Conservation (phyloP, 2,888 invertebrate species). For the Melipona beecheii region DNA sequence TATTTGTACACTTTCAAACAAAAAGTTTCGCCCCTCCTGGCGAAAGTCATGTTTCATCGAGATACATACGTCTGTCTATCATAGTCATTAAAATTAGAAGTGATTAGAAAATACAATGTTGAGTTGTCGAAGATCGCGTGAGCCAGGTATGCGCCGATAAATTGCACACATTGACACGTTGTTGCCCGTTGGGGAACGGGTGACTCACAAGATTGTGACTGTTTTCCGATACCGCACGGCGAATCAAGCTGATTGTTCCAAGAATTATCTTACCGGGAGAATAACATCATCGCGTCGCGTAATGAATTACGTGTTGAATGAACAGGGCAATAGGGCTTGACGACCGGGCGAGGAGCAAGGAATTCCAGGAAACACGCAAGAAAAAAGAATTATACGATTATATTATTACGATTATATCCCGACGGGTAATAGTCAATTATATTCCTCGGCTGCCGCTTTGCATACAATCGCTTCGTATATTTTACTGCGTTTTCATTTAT, state of each 20-base stretch:
- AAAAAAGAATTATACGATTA: not conserved
- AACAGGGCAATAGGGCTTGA: slow-evolving; percentile 12
- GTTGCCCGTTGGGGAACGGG: slow-evolving; percentile 1
- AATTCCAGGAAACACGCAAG: slow-evolving; percentile 3
- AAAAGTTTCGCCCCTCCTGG: too few relatives aligned
- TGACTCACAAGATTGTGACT: slow-evolving; percentile 54
- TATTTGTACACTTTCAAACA: too few relatives aligned
- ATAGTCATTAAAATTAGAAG: not conserved
- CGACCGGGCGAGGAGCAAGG: not conserved
- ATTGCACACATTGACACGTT: too few relatives aligned
- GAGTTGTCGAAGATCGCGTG: not conserved
- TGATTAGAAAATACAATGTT: not conserved
- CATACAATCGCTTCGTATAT: not conserved
- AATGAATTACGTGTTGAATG: slow-evolving; percentile 37
- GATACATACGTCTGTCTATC: not conserved
- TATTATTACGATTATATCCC: not conserved
- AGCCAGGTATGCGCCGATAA: not conserved
- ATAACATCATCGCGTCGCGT: not conserved
- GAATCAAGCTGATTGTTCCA: slow-evolving; percentile 55
- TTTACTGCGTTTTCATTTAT: not conserved
- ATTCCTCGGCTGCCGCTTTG: not conserved
- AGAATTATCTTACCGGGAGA: slow-evolving; percentile 34
- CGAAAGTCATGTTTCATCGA: too few relatives aligned
- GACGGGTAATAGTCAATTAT: not conserved
- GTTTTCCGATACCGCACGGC: slow-evolving; percentile 52